Base-by-base conservation (phyloP, 2,797 vertebrate species). In the Gallirallus australis region DNA sequence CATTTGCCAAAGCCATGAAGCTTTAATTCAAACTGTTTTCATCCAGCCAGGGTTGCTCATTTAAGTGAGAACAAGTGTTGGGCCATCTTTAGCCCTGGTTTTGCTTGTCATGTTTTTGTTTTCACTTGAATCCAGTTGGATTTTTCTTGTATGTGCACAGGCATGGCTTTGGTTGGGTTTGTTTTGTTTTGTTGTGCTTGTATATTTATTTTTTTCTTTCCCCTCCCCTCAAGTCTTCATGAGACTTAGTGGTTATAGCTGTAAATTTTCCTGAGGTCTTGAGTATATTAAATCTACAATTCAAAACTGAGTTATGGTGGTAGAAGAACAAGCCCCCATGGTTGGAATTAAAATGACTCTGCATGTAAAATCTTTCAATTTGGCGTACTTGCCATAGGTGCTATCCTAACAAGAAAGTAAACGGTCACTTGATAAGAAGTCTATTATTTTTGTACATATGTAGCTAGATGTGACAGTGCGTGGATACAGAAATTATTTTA, bases 191-290 rank as follows among this genome's bases (percentile, higher is more conserved):
- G 11, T 61, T 28, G 8, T 20, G 5, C 73, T 54, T 37, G 25
- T 15, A 9, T 53, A 9, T 53, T 53, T n/a, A n/a, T 52, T 53
- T 16, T 53, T 53, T 53, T 28, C 23, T 17, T 30, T 53, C 6
- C 2, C 1, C 7, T 0, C 11, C 1, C 3, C 2, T 8, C 3
- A n/a, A 25, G 19, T 50, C 21, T 42, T 73, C 9, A 15, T n/a
- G 56, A 50, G 82, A 56, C 27, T 13, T 42, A 3, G 4, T 63
- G 33, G 12, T 5, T 90, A 77, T 82, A 61, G 17, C 60, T 90
- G 27, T 65, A 61, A 56, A 73, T 86, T 92, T 81, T 75, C 48
- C 83, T 24, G 15, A 33, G 35, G 42, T 61, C 30, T 59, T 28
- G 21, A 75, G 13, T 56, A 31, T 40, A 28, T 78, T 78, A 57